phyloP scores from a whole-genome alignment of 2,888 invertebrate genomes.

The Teinopalpus imperialis region DNA sequence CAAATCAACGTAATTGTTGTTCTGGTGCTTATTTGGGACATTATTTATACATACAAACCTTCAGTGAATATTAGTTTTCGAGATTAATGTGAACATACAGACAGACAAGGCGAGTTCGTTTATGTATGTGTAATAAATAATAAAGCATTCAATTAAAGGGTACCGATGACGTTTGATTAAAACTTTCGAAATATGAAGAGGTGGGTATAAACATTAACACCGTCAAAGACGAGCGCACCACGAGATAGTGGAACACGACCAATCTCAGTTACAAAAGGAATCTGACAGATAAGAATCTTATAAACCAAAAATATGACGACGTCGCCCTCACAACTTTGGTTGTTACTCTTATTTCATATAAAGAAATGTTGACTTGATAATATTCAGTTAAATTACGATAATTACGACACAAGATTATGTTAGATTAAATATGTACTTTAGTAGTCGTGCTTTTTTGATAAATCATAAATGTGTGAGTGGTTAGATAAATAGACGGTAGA shows the following conservation, averaged over 20 bases:
- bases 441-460: neutral
- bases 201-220: neutral
- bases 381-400: constrained; percentile 22
- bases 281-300: constrained; percentile 23
- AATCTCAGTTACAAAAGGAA: constrained; percentile 22
- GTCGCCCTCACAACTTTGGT: constrained; percentile 5
- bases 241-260: constrained; percentile 6
- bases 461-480: neutral
- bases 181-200: constrained; percentile 11
- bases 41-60: no score
- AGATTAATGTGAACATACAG: no score
- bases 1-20: no score
- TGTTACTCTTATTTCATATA: constrained; percentile 25
- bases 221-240: neutral
- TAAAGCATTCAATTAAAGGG: constrained; percentile 1
- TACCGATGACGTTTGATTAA: constrained; percentile 11
- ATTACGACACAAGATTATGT: constrained; percentile 16
- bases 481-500: no score
- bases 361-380: constrained; percentile 16
- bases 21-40: no score
- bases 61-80: no score
- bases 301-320: constrained; percentile 20
- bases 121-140: no score
- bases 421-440: constrained; percentile 16
- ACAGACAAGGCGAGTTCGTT: no score